Evolutionary conservation across 2,113 vertebrate genomes (phyloP).

Genomic region (Mesocricetus auratus): DNA sequence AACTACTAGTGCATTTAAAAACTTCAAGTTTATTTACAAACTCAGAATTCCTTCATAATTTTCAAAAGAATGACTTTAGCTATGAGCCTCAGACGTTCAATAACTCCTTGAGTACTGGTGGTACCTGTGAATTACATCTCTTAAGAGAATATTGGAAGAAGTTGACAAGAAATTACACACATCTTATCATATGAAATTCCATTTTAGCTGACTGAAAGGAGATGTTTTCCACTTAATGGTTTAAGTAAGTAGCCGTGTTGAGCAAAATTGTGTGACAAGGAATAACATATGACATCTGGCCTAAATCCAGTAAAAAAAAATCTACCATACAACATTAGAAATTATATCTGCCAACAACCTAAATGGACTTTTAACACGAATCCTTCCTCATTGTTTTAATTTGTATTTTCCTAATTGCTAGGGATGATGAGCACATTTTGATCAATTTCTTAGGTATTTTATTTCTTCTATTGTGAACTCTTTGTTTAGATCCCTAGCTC

Average conservation of each 20-base stretch:
- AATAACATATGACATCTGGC: background rate
- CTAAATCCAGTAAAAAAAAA: background rate
- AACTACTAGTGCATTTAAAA: background rate
- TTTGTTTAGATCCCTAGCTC: background rate
- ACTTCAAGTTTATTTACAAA: background rate
- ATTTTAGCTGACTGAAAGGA: background rate
- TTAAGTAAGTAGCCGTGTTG: background rate
- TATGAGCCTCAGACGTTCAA: background rate
- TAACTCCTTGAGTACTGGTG: background rate
- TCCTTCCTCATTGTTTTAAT: background rate
- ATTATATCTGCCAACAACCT: background rate
- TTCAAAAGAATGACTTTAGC: background rate
- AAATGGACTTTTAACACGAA: background rate
- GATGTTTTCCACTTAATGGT: background rate
- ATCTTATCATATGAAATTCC: background rate
- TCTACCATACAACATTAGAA: background rate
- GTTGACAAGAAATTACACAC: background rate
- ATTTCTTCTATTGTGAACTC: background rate
- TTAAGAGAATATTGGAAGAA: background rate
- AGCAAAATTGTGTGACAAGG: background rate
- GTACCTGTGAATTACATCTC: background rate
- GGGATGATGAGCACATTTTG: background rate
- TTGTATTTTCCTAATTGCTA: no score
- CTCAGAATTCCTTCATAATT: background rate
- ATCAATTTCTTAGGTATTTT: background rate